Percentiles rank a stretch among this genome's conserved stretches.
Evolutionary conservation across 2,113 vertebrate genomes (phyloP).

Genomic region (Atlantisia rogersi): DNA sequence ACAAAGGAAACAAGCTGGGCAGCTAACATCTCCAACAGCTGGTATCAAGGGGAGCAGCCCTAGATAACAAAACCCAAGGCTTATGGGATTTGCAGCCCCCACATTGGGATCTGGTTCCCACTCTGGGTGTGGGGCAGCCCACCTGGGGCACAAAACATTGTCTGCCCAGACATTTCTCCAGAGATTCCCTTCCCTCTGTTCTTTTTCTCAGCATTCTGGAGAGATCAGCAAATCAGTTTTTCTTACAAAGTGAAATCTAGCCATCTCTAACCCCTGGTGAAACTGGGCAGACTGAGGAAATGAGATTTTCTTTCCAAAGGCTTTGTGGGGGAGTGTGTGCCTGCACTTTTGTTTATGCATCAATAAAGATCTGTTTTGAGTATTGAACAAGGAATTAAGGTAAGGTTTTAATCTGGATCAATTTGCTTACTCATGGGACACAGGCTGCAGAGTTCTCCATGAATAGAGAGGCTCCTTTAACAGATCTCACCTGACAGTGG

Average conservation of each 20-base stretch:
- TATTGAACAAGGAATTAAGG: background rate
- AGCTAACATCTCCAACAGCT: background rate
- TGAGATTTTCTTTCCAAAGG: background rate
- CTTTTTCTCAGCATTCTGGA: background rate
- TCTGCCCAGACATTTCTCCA: background rate
- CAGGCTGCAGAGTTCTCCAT: background rate
- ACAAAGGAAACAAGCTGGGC: background rate
- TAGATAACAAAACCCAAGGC: background rate
- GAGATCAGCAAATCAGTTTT: background rate
- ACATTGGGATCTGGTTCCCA: background rate
- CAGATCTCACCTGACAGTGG: background rate
- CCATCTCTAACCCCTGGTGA: background rate
- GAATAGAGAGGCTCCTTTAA: background rate
- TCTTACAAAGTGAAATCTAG: background rate
- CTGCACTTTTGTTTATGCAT: background rate
- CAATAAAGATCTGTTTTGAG: background rate
- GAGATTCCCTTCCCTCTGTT: background rate
- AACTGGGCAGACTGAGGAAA: background rate
- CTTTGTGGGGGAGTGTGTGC: background rate
- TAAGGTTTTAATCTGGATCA: background rate
- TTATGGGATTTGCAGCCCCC: background rate
- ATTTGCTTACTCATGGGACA: background rate
- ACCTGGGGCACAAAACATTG: background rate
- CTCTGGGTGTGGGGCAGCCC: background rate
- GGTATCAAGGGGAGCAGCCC: background rate